Base-by-base conservation (phyloP, 2,113 vertebrate genomes). In the Chionodraco myersi region DNA sequence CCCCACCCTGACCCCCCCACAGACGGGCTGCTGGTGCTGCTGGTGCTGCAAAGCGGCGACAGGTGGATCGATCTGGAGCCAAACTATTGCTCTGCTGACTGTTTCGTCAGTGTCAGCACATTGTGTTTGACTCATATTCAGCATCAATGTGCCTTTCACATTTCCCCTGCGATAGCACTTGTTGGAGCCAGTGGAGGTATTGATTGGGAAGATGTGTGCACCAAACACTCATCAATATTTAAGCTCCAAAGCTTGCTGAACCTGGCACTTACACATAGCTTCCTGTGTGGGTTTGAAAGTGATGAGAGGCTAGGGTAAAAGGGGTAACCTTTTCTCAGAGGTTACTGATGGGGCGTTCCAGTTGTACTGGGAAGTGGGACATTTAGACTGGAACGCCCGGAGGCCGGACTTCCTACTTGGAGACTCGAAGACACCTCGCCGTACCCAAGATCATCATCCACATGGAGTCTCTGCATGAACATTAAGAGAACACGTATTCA, bases 171-270 rank as follows among this genome's bases (percentile, higher is more conserved):
- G 15, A 58, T 21, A 69, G 77, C 75, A 81, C 77, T 84, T 84
- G 80, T 80, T 80, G 72, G 75, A 90, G 71, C 56, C 72, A 61
- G 71, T 70, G 21, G 62, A 47, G 18, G 21, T 79, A 91, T 77
- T 58, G 86, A 90, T 72, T 10, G 14, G 47, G 41, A 64, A 75
- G 56, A 78, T 72, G 47, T 51, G 52, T 73, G 51, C 80, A 73
- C 66, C 66, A 53, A 72, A 83, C 69, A 58, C 70, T 89, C 86
- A 86, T 88, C 79, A 75, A 91, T 90, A 86, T 86, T 91, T 92
- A 49, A 89, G 73, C 45, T n/a, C 1, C 18, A 45, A 69, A 79
- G 77, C 79, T 57, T 75, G 74, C 82, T 85, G 59, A 86, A 84
- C 52, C 84, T 79, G 30, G 59, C 77, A 77, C 82, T 84, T 80